Conservation (phyloP, 1,140 invertebrate species). For the Hydropsyche tenuis region DNA sequence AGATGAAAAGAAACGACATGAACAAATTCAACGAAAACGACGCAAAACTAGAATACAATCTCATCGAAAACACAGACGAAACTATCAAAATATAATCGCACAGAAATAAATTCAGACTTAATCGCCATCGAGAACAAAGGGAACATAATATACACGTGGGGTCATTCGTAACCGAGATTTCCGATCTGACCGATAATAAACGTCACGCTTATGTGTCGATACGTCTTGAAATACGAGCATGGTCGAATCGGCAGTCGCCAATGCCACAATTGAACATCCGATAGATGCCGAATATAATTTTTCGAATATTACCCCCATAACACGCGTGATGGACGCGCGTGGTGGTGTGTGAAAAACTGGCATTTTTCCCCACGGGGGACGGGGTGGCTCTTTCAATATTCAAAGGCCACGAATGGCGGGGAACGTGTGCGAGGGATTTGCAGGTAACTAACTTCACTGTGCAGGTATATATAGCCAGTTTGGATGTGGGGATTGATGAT, state of each 20-base stretch:
- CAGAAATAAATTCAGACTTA: background rate
- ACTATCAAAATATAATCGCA: too few relatives aligned
- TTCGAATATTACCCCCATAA: too few relatives aligned
- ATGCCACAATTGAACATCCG: background rate
- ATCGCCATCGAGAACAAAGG: slow-evolving; percentile 7
- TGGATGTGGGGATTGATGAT: slow-evolving; percentile 26
- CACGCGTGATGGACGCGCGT: too few relatives aligned
- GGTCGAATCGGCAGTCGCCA: background rate
- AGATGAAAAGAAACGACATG: too few relatives aligned
- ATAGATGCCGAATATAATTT: background rate
- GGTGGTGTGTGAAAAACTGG: too few relatives aligned
- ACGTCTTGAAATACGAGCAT: slow-evolving; percentile 1
- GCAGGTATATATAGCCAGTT: too few relatives aligned
- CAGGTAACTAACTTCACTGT: too few relatives aligned
- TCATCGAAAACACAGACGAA: too few relatives aligned
- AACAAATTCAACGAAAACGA: too few relatives aligned
- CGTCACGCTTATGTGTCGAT: slow-evolving; percentile 10
- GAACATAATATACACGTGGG: slow-evolving; percentile 5
- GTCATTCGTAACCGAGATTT: slow-evolving; percentile 8
- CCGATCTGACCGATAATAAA: slow-evolving; percentile 18
- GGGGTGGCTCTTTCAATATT: slow-evolving; percentile 33
- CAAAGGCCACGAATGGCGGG: background rate
- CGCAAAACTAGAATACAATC: too few relatives aligned
- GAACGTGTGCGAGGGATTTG: too few relatives aligned
- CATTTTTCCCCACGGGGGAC: too few relatives aligned